Conservation (phyloP, 2,113 vertebrate species). For the Stomatorhinus ivindoensis region DNA sequence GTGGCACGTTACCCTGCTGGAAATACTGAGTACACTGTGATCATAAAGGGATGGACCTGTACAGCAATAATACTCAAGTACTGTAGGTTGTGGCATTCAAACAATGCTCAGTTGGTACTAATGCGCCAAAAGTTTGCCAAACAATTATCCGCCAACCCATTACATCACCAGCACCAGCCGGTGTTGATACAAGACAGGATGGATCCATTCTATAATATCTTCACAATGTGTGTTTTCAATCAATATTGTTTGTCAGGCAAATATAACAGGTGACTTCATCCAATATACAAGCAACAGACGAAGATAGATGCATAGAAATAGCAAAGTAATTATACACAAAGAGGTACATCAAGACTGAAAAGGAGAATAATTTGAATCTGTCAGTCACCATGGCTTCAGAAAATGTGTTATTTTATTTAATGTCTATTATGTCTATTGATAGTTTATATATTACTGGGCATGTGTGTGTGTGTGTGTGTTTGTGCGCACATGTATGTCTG, state of each 20-base stretch:
- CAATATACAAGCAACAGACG: neutral
- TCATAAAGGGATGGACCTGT: neutral
- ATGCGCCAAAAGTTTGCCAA: neutral
- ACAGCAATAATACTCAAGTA: neutral
- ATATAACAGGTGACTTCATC: neutral
- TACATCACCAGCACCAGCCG: neutral
- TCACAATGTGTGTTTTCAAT: neutral
- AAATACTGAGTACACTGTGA: neutral
- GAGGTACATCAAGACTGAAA: neutral
- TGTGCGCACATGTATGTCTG: neutral
- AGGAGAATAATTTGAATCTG: neutral
- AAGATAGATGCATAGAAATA: neutral
- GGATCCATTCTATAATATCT: neutral
- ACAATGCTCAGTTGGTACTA: neutral
- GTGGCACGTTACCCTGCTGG: neutral
- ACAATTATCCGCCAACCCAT: neutral
- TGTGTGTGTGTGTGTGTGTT: neutral
- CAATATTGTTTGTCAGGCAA: neutral
- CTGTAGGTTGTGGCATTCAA: neutral
- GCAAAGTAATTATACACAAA: neutral
- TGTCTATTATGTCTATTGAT: neutral
- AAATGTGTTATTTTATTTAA: neutral
- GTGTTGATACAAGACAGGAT: neutral
- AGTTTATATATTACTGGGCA: neutral
- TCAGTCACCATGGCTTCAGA: neutral